Evolutionary conservation across 2,113 vertebrate species (phyloP).

Genomic region (Nipponia nippon): DNA sequence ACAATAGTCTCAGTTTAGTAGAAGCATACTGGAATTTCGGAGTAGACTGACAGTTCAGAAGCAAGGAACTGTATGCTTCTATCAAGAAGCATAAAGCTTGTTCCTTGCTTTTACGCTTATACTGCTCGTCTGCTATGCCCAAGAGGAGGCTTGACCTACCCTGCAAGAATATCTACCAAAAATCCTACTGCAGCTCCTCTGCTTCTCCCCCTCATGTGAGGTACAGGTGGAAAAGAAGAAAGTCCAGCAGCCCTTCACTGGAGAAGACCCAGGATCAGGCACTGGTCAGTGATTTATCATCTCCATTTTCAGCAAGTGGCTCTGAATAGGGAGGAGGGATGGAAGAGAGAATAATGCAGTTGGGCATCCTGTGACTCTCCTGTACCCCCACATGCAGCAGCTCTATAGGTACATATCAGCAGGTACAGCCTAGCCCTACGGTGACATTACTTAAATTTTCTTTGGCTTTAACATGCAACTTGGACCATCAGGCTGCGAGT

Average conservation of each 20-base stretch:
- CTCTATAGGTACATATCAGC: background rate
- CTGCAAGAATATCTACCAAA: background rate
- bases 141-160: background rate
- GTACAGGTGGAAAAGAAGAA: background rate
- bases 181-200: background rate
- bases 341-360: background rate
- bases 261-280: background rate
- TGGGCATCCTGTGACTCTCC: background rate
- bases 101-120: background rate
- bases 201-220: background rate
- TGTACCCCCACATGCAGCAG: background rate
- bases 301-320: background rate
- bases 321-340: background rate
- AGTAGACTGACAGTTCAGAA: background rate
- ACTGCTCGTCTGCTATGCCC: background rate
- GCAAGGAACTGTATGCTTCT: background rate
- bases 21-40: background rate
- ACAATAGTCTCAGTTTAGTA: background rate
- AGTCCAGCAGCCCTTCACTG: background rate
- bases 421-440: background rate
- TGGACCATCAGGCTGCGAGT: background rate
- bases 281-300: background rate
- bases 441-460: background rate
- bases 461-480: background rate
- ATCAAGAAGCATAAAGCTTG: background rate